Conservation (phyloP, 2,888 invertebrate genomes). For the Tribolium freemani region DNA sequence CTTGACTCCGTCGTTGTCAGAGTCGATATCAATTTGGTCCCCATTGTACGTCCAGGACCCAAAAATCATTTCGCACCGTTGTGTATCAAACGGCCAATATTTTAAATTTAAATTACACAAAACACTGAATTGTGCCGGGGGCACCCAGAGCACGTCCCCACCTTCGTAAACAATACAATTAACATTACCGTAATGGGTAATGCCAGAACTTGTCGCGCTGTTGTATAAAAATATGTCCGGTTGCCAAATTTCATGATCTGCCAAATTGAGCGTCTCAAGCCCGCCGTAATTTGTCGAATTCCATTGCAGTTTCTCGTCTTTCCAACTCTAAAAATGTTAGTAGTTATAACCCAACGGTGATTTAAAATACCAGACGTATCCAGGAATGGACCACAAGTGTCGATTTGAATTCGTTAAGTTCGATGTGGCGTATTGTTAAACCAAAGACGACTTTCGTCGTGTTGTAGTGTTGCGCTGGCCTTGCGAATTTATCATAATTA, state of each 20-base stretch:
- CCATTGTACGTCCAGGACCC: slow-evolving; percentile 81
- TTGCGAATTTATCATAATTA: slow-evolving; percentile 72
- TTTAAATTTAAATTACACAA: slow-evolving; percentile 77
- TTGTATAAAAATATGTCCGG: slow-evolving; percentile 83
- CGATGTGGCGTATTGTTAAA: slow-evolving; percentile 75
- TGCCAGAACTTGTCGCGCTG: slow-evolving; percentile 73
- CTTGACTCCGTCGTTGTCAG: slow-evolving; percentile 49
- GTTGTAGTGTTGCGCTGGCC: slow-evolving; percentile 71
- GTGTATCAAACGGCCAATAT: slow-evolving; percentile 83
- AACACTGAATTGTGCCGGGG: slow-evolving; percentile 77
- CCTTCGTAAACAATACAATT: slow-evolving; percentile 69
- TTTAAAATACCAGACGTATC: slow-evolving; percentile 65
- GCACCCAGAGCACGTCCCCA: slow-evolving; percentile 76
- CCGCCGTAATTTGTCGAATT: slow-evolving; percentile 77
- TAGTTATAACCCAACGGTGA: background rate
- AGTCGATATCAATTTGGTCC: slow-evolving; percentile 71
- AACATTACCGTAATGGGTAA: slow-evolving; percentile 74
- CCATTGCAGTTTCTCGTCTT: slow-evolving; percentile 82
- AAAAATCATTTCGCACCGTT: slow-evolving; percentile 76
- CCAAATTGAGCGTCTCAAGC: slow-evolving; percentile 73
- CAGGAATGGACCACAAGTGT: slow-evolving; percentile 74
- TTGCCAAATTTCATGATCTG: slow-evolving; percentile 83
- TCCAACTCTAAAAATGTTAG: slow-evolving; percentile 75
- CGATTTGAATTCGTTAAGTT: slow-evolving; percentile 76
- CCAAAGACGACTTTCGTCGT: slow-evolving; percentile 70